These are phyloP conservation scores for Calameuta pallipes DNA, from an alignment of 2,888 invertebrate genomes.

Conservation along the genomic window DNA sequence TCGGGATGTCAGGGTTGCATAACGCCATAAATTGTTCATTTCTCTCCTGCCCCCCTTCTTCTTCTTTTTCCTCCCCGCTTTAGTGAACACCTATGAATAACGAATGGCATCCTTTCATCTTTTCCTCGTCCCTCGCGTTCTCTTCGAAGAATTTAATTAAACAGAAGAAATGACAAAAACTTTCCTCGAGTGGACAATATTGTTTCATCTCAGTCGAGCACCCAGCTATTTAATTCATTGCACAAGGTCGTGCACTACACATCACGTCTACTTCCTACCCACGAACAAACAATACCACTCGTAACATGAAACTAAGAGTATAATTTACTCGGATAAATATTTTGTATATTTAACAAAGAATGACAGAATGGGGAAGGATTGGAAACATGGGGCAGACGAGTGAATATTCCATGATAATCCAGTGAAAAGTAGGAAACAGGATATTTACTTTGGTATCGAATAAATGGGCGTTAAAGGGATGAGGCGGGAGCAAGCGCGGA, in stretches of 20 bases:
- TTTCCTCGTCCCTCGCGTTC: not conserved
- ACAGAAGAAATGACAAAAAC: not conserved
- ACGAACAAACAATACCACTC: not conserved
- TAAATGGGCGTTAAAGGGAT: constrained; percentile 10
- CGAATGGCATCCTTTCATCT: not conserved
- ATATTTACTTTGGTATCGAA: not conserved
- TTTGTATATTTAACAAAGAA: not conserved
- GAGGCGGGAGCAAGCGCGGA: constrained; percentile 34
- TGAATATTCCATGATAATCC: not conserved
- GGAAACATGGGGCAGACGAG: not conserved
- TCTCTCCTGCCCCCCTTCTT: not conserved
- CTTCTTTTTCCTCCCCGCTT: not conserved
- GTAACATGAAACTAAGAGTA: not conserved
- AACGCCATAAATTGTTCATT: not conserved
- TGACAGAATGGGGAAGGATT: not conserved
- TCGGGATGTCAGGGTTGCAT: not conserved
- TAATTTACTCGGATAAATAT: not conserved
- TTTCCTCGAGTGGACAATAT: not conserved
- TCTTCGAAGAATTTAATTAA: not conserved
- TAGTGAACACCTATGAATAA: not conserved
- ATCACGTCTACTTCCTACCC: not conserved
- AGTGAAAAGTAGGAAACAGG: not conserved
- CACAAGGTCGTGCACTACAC: not conserved
- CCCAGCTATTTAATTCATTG: not conserved
- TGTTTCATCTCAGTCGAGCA: no score